These are phyloP conservation scores for Dunckerocampus dactyliophorus DNA, from an alignment of 2,113 vertebrate species.

Conservation along the genomic window DNA sequence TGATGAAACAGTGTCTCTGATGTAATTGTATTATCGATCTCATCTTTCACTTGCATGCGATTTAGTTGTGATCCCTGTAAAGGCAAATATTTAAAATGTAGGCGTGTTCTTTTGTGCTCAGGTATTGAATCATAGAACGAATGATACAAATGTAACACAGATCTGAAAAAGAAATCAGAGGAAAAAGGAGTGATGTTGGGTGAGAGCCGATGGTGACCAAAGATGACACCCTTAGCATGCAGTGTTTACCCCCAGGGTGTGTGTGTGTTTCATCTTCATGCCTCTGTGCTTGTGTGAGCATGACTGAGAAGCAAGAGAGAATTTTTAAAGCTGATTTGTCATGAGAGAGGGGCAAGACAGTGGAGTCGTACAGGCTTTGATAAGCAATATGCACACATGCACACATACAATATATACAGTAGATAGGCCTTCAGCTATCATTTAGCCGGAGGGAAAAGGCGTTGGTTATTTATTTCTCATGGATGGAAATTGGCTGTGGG, in stretches of 20 bases:
- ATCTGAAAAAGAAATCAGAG: conserved; percentile 14
- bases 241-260: conserved; percentile 34
- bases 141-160: not conserved
- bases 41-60: not conserved
- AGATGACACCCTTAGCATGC: conserved; percentile 58
- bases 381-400: conserved; percentile 24
- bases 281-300: conserved; percentile 36
- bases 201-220: conserved; percentile 51
- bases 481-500: conserved; percentile 35
- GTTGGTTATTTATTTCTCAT: conserved; percentile 42
- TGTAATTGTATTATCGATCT: not conserved
- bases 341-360: conserved; percentile 55
- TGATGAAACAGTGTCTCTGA: not conserved
- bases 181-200: conserved; percentile 25
- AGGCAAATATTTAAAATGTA: too few relatives aligned
- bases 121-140: not conserved
- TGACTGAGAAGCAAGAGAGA: conserved; percentile 50
- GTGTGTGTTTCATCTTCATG: conserved; percentile 36
- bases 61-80: not conserved
- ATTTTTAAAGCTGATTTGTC: conserved; percentile 62
- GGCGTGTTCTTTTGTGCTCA: not conserved
- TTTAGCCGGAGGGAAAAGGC: conserved; percentile 48
- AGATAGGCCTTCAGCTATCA: conserved; percentile 36
- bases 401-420: conserved; percentile 5
- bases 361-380: conserved; percentile 43